Base-by-base conservation (phyloP, 2,113 vertebrate species). In the Noturus placidus region DNA sequence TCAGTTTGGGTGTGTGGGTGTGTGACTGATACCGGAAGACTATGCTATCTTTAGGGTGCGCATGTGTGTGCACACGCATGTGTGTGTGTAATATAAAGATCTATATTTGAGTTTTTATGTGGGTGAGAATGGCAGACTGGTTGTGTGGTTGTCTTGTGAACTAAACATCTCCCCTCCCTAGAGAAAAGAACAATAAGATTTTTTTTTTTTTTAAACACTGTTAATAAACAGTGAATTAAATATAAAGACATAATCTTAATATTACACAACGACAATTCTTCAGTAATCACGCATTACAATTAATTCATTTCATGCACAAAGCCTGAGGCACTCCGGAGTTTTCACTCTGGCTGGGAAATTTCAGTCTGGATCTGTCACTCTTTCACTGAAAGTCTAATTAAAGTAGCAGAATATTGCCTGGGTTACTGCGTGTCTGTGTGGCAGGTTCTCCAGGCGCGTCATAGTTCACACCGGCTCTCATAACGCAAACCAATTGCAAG, bases 361-460 rank as follows among this genome's bases (percentile, higher is more conserved):
- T 54, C 76, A 11, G 19, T 61, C 17, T 76, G 67, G 85, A 90
- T 88, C 52, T 89, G 88, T 91, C 90, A 86, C 91, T 92, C 77
- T 85, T 90, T 83, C 65, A 81, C 81, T 46, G 59, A 74, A 90
- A 83, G 57, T 88, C 88, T 93, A 92, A 95, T 94, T 94, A 94
- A 90, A 90, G 86, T 79, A 87, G 89, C 61, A 86, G 72, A 88
- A 88, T 88, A 87, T 87, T 84, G 88, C 89, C 65, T 82, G 30
- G 27, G 61, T 69, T 77, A 69, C 72, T 70, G 79, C 35, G 86
- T 59, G 52, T 42, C 14, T 30, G 25, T 8, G 65, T 59, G 76
- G 35, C 84, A 83, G 79, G 69, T 77, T 54, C 27, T 87, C 42
- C 61, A 87, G 65, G n/a, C 56, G n/a, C 38, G 67, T 27, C 5